phyloP scores from a whole-genome alignment of 2,113 vertebrate genomes.

The Pimephales promelas region DNA sequence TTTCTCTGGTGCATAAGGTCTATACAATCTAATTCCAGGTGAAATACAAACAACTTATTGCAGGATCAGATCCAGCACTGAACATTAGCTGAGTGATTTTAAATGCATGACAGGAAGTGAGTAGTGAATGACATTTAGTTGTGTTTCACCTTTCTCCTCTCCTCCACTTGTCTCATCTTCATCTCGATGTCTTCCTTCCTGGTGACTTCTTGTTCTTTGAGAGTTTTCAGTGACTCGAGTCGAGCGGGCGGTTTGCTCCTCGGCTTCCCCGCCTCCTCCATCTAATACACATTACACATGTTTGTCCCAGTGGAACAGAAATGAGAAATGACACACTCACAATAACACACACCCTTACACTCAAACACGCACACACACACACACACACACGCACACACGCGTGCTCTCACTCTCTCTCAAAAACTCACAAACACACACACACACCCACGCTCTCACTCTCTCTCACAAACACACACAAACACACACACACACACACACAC shows the following conservation, averaged over 20 bases:
- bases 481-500: too few species aligned
- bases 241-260: slow-evolving; percentile 74
- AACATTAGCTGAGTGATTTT: neutral
- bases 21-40: neutral
- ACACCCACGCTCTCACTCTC: too few species aligned
- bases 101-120: neutral
- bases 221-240: slow-evolving; percentile 79
- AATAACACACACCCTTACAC: too few species aligned
- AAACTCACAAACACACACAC: too few species aligned
- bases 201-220: slow-evolving; percentile 64
- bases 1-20: too few species aligned
- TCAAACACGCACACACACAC: neutral
- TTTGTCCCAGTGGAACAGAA: neutral
- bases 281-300: slow-evolving; percentile 53
- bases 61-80: neutral
- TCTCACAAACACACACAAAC: too few species aligned
- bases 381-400: too few species aligned
- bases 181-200: slow-evolving; percentile 75
- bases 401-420: too few species aligned
- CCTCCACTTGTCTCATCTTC: slow-evolving; percentile 75
- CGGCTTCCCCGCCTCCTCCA: slow-evolving; percentile 59
- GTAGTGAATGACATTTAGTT: neutral
- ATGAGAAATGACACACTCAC: neutral
- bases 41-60: neutral
- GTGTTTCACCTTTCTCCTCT: slow-evolving; percentile 72